Conservation (phyloP, 2,113 vertebrate species). For the Nanger granti region DNA sequence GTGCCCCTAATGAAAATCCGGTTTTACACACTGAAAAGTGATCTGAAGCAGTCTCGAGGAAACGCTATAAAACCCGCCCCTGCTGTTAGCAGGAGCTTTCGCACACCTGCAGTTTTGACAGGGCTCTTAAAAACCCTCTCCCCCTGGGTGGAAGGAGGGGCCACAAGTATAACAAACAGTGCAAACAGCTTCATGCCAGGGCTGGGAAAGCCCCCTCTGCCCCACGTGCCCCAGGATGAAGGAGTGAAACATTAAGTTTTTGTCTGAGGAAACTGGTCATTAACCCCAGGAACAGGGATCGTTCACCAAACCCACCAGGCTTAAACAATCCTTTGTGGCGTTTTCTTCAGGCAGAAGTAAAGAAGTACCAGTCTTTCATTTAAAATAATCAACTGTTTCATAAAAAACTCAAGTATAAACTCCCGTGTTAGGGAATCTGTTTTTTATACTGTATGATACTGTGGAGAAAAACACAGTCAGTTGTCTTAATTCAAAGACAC, state of each 20-base stretch:
- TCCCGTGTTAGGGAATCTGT: not conserved
- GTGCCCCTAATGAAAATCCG: conserved; percentile 55
- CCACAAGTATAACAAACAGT: conserved; percentile 30
- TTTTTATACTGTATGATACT: not conserved
- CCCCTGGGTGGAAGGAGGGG: not conserved
- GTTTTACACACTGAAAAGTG: conserved; percentile 70
- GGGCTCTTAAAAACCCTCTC: conserved; percentile 57
- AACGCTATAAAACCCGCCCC: conserved; percentile 47
- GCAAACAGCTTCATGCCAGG: conserved; percentile 23
- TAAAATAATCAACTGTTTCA: conserved; percentile 14
- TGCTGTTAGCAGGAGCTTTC: conserved; percentile 55
- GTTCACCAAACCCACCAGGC: not conserved
- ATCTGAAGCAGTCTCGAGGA: conserved; percentile 62
- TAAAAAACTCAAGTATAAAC: not conserved
- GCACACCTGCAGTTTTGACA: conserved; percentile 65
- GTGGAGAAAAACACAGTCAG: not conserved
- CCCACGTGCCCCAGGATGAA: not conserved
- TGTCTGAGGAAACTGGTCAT: conserved; percentile 41
- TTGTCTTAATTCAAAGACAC: not conserved
- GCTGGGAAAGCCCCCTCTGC: not conserved
- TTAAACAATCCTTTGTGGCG: not conserved
- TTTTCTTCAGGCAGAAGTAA: conserved; percentile 4
- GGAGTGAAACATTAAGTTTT: not conserved
- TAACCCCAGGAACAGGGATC: not conserved
- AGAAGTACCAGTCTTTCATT: not conserved